Evolutionary conservation across 2,888 invertebrate genomes (phyloP), one percentile per base, ranked within the genome.

Genomic region (Nemotelus pantherinus): DNA sequence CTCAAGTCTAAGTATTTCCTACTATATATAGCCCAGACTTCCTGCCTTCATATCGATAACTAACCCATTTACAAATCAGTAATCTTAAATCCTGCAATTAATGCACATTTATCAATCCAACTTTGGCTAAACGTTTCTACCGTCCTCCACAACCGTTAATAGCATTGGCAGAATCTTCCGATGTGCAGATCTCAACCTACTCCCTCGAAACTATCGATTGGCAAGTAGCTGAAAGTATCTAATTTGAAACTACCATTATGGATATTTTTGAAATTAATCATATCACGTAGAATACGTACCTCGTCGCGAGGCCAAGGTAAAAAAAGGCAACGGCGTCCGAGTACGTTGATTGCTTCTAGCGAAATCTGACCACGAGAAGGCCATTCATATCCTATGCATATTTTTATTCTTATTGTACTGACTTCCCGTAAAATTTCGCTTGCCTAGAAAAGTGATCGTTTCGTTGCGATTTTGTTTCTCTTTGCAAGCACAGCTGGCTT

Each of bases 211-310:
- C 39, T 53, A 70, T 41, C 55, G 70, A 70, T 53, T 53, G 70
- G 53, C 55, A 70, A 53, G 70, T 70, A 70, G 70, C 70, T 53
- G 55, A 70, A 70, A 9, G 70, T 70, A 53, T 70, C 70, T 70
- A 70, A 70, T 70, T 70, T 70, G 70, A 70, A 70, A 70, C 53
- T 70, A 70, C 55, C 70, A 70, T 70, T 70, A 70, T 70, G 55
- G 53, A 70, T 70, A 70, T 70, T 70, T 70, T 70, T 55, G 25
- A 70, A 70, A 70, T 55, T 70, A 55, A 70, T 70, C 70, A 53
- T 70, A 70, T 70, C 70, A 70, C 47, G 50, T 70, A 50, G 43
- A 70, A 70, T 70, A 55, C 43, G 55, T 63, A 3, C 63, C 63
- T 63, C 63, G 63, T 3, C 63, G 7, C 10, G n/a, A 57, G 57